These are phyloP conservation scores for Epicauta chinensis DNA, from an alignment of 1,140 invertebrate species.

Conservation along the genomic window DNA sequence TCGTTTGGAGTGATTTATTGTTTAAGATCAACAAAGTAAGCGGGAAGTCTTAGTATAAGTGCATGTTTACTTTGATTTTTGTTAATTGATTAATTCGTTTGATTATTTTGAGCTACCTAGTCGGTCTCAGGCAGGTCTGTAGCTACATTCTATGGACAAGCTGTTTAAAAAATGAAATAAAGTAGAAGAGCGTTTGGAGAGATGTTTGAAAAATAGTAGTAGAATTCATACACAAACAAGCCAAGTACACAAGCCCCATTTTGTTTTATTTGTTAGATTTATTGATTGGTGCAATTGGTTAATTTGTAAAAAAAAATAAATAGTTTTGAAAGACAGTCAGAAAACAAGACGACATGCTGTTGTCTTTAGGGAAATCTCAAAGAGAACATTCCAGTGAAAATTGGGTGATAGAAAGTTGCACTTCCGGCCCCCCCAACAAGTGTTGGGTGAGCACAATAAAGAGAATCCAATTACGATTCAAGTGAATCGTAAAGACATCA, in stretches of 20 bases:
- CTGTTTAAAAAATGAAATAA: no score
- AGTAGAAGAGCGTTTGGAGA: conserved; percentile 11
- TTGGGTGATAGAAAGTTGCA: not conserved
- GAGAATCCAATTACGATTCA: no score
- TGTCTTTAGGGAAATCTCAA: no score
- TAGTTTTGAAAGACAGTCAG: no score
- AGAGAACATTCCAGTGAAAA: no score
- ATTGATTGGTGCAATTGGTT: no score
- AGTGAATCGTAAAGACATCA: no score
- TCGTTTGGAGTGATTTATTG: conserved; percentile 16
- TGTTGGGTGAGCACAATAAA: no score
- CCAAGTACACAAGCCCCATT: conserved; percentile 27
- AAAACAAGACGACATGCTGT: no score
- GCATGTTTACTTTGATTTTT: conserved; percentile 17
- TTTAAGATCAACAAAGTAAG: conserved; percentile 37
- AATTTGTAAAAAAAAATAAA: no score
- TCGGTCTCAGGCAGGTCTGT: conserved; percentile 35
- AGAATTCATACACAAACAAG: conserved; percentile 27
- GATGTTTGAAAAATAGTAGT: conserved; percentile 8
- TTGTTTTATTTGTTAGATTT: not conserved
- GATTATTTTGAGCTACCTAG: conserved; percentile 22
- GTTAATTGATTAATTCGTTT: not conserved
- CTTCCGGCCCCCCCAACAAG: not conserved
- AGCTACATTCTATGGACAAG: conserved; percentile 42
- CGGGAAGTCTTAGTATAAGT: conserved; percentile 21